phyloP scores from a whole-genome alignment of 2,888 invertebrate species.

The Operophtera brumata region DNA sequence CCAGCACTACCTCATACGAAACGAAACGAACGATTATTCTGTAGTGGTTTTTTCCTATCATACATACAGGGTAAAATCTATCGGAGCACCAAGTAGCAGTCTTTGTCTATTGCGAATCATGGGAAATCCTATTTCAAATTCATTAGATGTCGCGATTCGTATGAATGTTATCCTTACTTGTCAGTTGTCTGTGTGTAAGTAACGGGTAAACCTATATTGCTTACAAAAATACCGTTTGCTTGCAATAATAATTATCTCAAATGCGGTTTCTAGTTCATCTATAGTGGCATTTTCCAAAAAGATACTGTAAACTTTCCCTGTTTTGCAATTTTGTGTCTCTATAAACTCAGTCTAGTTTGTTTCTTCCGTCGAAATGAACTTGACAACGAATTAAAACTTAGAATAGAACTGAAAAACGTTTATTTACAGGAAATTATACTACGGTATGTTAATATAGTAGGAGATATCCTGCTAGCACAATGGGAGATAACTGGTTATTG shows the following conservation, averaged over 20 bases:
- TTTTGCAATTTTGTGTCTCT: not conserved
- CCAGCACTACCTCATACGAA: too few relatives aligned
- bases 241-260: constrained; percentile 55
- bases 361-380: too few relatives aligned
- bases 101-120: constrained; percentile 13
- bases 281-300: too few relatives aligned
- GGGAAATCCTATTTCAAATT: constrained; percentile 56
- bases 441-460: too few relatives aligned
- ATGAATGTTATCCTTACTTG: constrained; percentile 69
- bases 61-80: constrained; percentile 1
- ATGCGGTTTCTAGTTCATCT: constrained; percentile 62
- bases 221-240: constrained; percentile 63
- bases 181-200: constrained; percentile 60
- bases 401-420: too few relatives aligned
- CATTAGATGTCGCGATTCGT: constrained; percentile 57
- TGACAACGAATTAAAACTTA: too few relatives aligned
- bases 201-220: constrained; percentile 65
- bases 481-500: too few relatives aligned
- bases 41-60: not conserved
- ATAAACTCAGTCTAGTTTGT: too few relatives aligned
- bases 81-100: not conserved
- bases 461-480: too few relatives aligned
- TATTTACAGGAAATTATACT: too few relatives aligned
- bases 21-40: too few relatives aligned
- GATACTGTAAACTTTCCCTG: too few relatives aligned